A percentile compares a stretch with the other conserved stretches of the same genome.
These are phyloP conservation scores for Tetropium fuscum DNA, from an alignment of 2,888 invertebrate species.

Conservation along the genomic window DNA sequence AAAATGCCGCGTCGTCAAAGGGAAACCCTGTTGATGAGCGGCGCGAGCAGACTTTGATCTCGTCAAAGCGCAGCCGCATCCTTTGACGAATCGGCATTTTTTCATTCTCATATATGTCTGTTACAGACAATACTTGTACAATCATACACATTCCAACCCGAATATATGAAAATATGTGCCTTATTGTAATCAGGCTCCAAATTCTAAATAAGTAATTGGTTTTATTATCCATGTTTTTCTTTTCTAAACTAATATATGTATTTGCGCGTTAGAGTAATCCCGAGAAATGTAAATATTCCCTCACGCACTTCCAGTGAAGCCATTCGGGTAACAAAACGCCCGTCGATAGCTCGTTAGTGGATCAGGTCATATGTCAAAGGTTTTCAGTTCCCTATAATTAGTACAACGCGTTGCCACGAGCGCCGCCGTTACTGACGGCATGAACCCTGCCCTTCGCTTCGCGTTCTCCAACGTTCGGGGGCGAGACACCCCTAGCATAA, in stretches of 20 bases:
- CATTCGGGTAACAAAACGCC: constrained; percentile 61
- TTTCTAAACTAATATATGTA: background rate
- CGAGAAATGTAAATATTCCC: constrained; percentile 22
- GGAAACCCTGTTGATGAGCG: too few species aligned
- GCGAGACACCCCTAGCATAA: constrained; percentile 16
- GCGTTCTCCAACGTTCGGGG: constrained; percentile 15
- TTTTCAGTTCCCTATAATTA: constrained; percentile 67
- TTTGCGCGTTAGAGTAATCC: constrained; percentile 8
- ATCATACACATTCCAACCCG: too few species aligned
- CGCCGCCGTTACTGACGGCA: constrained; percentile 43
- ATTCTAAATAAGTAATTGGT: background rate
- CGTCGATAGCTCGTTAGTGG: constrained; percentile 64
- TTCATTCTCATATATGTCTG: too few species aligned
- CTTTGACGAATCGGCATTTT: too few species aligned
- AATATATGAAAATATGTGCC: too few species aligned
- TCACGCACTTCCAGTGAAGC: constrained; percentile 21
- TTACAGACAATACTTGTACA: too few species aligned
- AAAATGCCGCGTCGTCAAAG: too few species aligned
- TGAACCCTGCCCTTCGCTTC: constrained; percentile 19
- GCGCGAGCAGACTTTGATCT: too few species aligned
- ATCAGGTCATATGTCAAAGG: constrained; percentile 68
- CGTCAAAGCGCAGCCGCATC: too few species aligned
- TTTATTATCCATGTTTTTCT: background rate
- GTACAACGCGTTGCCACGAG: constrained; percentile 60
- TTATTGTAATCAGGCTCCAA: too few species aligned